Evolutionary conservation across 1,140 invertebrate species (phyloP).

Genomic region (Philopotamus ludificatus): DNA sequence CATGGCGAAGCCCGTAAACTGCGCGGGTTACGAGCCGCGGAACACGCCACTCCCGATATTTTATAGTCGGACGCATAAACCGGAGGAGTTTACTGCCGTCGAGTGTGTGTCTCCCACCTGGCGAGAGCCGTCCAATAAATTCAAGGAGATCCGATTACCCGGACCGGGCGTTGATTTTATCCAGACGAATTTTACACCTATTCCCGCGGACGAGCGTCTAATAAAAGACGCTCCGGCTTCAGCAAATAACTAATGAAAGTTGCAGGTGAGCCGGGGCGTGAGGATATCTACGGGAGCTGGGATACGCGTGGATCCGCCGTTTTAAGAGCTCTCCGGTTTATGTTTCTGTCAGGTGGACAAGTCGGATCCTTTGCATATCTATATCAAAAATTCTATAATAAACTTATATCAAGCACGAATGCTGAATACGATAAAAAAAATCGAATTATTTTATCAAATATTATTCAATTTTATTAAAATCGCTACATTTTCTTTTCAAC

Average conservation of each 20-base stretch:
- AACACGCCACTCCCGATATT: constrained; percentile 10
- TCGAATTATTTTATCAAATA: too few species aligned
- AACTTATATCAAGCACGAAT: too few species aligned
- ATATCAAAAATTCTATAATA: too few species aligned
- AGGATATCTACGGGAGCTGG: too few species aligned
- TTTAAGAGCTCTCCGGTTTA: not conserved
- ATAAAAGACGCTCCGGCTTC: not conserved
- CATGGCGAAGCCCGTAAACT: constrained; percentile 17
- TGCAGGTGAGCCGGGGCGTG: too few species aligned
- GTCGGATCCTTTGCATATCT: too few species aligned
- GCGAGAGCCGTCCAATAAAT: constrained; percentile 14
- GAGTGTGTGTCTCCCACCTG: constrained; percentile 3
- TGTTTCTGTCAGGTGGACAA: too few species aligned
- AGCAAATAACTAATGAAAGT: not conserved
- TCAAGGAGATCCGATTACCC: constrained; percentile 12
- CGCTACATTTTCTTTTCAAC: too few species aligned
- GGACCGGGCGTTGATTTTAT: constrained; percentile 4
- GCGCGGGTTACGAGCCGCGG: constrained; percentile 7
- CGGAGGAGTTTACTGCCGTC: constrained; percentile 9
- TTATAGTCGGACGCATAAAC: constrained; percentile 17
- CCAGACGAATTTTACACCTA: not conserved
- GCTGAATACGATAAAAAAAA: too few species aligned
- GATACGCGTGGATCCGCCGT: not conserved
- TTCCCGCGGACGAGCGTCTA: not conserved
- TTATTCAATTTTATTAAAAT: too few species aligned